Evolutionary conservation across 2,888 invertebrate species (phyloP).

Genomic region (Mythimna vitellina): DNA sequence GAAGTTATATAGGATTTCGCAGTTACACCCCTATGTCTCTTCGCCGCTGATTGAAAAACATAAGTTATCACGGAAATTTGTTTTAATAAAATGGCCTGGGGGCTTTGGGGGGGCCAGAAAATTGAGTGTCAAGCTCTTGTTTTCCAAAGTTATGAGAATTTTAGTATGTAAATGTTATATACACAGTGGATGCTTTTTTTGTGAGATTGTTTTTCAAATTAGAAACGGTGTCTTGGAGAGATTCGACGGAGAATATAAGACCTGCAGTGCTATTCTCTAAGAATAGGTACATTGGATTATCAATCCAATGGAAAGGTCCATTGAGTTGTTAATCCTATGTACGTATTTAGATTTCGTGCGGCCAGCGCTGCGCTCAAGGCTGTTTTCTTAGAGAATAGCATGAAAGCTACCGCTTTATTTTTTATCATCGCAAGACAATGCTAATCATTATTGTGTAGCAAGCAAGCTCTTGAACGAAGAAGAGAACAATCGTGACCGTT

Average conservation of each 20-base stretch:
- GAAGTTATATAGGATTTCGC: slow-evolving; percentile 64
- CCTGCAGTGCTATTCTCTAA: too few species aligned
- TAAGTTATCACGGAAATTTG: slow-evolving; percentile 41
- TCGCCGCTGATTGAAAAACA: slow-evolving; percentile 58
- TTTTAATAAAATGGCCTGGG: slow-evolving; percentile 40
- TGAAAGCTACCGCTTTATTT: too few species aligned
- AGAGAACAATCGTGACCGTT: too few species aligned
- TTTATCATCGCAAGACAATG: too few species aligned
- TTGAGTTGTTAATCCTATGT: too few species aligned
- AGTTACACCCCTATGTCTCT: slow-evolving; percentile 43
- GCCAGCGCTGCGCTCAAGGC: too few species aligned
- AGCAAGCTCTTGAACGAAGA: too few species aligned
- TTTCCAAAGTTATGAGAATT: slow-evolving; percentile 24
- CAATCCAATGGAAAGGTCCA: too few species aligned
- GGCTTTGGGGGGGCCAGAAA: slow-evolving; percentile 41
- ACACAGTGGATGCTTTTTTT: background rate
- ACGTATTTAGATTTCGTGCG: too few species aligned
- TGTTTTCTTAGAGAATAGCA: too few species aligned
- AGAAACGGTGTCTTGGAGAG: background rate
- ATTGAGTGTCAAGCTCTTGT: slow-evolving; percentile 47
- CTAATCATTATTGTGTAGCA: too few species aligned
- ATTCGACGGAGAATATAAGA: background rate
- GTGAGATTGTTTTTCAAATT: background rate
- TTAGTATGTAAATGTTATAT: slow-evolving; percentile 10
- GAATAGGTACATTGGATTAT: too few species aligned